A percentile compares a stretch with the other conserved stretches of the same genome.
These are phyloP conservation scores for Chymomyza fuscimana DNA, from an alignment of 2,888 invertebrate genomes.

Conservation along the genomic window DNA sequence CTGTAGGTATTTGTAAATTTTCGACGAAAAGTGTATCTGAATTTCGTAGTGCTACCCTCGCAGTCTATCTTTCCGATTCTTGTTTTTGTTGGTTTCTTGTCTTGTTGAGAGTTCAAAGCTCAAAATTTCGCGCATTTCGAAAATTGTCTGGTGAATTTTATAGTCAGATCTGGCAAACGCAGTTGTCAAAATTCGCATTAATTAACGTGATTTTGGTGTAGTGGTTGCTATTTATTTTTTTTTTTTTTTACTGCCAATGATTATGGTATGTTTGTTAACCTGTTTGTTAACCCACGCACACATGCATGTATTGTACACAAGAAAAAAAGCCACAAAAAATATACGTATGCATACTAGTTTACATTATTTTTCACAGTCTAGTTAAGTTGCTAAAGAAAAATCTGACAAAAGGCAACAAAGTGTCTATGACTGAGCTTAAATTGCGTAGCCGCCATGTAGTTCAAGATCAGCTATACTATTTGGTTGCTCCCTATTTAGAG, in stretches of 20 bases:
- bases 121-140: neutral
- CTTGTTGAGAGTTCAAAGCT: conserved; percentile 3
- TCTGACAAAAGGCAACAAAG: conserved; percentile 33
- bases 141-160: neutral
- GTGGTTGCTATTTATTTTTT: neutral
- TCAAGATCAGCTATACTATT: conserved; percentile 53
- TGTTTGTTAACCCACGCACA: conserved; percentile 57
- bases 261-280: conserved; percentile 41
- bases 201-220: conserved; percentile 50
- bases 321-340: neutral
- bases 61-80: neutral
- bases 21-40: neutral
- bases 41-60: neutral
- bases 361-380: conserved; percentile 71
- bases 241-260: conserved; percentile 14
- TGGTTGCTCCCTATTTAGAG: conserved; percentile 31
- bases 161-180: conserved; percentile 23
- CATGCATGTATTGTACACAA: neutral
- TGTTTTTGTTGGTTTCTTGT: neutral
- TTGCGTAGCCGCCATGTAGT: conserved; percentile 46
- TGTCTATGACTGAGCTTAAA: conserved; percentile 25
- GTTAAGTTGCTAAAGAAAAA: conserved; percentile 47
- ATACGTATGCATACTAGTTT: conserved; percentile 32
- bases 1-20: no score
- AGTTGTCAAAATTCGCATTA: conserved; percentile 52